Evolutionary conservation across 2,797 vertebrate genomes (phyloP), one percentile per base, ranked within the genome.

Genomic region (Pelodytes ibericus): DNA sequence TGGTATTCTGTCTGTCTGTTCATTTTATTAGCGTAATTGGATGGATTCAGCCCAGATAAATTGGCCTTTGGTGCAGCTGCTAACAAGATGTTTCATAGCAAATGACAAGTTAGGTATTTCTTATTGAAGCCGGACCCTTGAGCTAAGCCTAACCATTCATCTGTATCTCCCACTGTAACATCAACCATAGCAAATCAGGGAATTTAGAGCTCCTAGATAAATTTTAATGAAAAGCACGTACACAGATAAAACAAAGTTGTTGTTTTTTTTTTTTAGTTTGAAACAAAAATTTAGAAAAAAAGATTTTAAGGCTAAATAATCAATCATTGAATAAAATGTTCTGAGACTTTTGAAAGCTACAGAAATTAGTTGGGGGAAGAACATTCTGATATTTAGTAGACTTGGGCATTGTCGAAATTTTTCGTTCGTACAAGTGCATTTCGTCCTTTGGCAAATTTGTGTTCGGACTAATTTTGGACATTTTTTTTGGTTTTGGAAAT

Each of bases 131-230:
- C 60, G 86, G 78, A 85, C 83, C 83, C 82, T 80, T 83, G 83
- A 87, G 82, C 82, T 80, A 83, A 82, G 75, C 82, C 74, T 79
- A 81, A 81, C 75, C 83, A 82, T 85, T 87, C 80, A 82, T 86
- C 81, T 80, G 81, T 80, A 84, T 83, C 85, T 78, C 62, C 84
- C 80, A 56, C 63, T 83, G 83, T 82, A 85, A 80, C 72, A 80
- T 83, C 82, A 81, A 71, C 80, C 82, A 77, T 41, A 60, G 81
- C 56, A 83, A 80, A 75, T 18, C 0, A 36, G 79, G 78, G 82
- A 84, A 83, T 80, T 60, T 16, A 53, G 74, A 85, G 57, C 47
- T 70, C 63, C 36, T 22, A 44, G 39, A 39, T 41, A 36, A 60
- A 72, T 78, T 78, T 44, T 53, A 56, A 78, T 78, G 70, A 71